Evolutionary conservation across 2,113 vertebrate species (phyloP), one percentile per base, ranked within the genome.

Genomic region (Holacanthus passer): DNA sequence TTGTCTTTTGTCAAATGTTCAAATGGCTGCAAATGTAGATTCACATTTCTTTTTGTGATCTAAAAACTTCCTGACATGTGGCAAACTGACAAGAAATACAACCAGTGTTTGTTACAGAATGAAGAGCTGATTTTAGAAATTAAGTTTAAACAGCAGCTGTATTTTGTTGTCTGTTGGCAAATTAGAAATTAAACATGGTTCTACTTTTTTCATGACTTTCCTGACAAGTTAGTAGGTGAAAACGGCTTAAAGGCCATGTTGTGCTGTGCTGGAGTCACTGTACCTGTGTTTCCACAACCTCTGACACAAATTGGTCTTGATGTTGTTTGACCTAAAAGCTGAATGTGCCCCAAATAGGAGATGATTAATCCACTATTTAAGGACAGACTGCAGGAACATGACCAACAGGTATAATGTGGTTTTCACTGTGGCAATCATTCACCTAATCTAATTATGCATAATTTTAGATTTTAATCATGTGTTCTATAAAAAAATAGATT

Each of bases 1-100:
- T 63, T 76, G 66, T 79, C 52, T 39, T 50, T 50, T 35, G 58
- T 86, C 5, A 43, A 0, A 48, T 24, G 62, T 59, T 73, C 22
- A 39, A 60, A 39, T 47, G 22, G 8, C n/a, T 24, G 1, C 13
- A 31, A 20, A 52, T 52, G 60, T 50, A 29, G 27, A n/a, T n/a
- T n/a, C n/a, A n/a, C n/a, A n/a, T n/a, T n/a, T n/a, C n/a, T n/a
- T n/a, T n/a, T n/a, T n/a, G n/a, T n/a, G n/a, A n/a, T n/a, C n/a
- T n/a, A n/a, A n/a, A n/a, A n/a, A n/a, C n/a, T n/a, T n/a, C n/a
- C n/a, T n/a, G n/a, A n/a, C n/a, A n/a, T n/a, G n/a, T n/a, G n/a
- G n/a, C n/a, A n/a, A n/a, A n/a, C n/a, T n/a, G n/a, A n/a, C n/a
- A n/a, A n/a, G n/a, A n/a, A n/a, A n/a, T n/a, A n/a, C n/a, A n/a